Conservation (phyloP, 1,140 invertebrate genomes). For the Physella acuta region DNA sequence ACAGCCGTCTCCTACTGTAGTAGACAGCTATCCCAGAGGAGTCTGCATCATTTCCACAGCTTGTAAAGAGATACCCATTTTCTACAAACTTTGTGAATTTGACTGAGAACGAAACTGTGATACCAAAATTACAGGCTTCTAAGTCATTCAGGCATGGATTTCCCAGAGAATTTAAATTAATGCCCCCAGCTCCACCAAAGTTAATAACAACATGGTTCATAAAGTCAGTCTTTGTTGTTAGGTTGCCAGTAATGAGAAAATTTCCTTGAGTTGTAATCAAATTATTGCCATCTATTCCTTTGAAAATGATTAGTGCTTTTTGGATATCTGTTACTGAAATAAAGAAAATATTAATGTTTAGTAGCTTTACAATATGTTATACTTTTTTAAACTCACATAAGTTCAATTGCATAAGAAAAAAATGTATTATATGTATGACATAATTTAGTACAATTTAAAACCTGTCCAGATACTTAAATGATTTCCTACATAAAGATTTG, state of each 20-base stretch:
- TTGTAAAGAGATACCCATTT: slow-evolving; percentile 35
- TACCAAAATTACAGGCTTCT: slow-evolving; percentile 33
- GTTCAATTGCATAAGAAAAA: too few species aligned
- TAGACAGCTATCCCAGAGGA: slow-evolving; percentile 34
- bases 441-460: too few species aligned
- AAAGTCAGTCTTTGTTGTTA: slow-evolving; percentile 17
- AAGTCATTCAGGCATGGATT: slow-evolving; percentile 33
- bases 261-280: slow-evolving; percentile 28
- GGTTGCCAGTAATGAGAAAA: slow-evolving; percentile 22
- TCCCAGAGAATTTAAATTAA: slow-evolving; percentile 11
- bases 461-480: too few species aligned
- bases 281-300: slow-evolving; percentile 22
- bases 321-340: slow-evolving; percentile 32
- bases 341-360: too few species aligned
- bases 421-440: too few species aligned
- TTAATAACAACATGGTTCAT: slow-evolving; percentile 23
- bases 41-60: slow-evolving; percentile 30
- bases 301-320: slow-evolving; percentile 28
- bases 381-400: too few species aligned
- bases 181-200: slow-evolving; percentile 31
- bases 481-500: too few species aligned
- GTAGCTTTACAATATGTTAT: too few species aligned
- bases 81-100: slow-evolving; percentile 33
- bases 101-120: slow-evolving; percentile 35
- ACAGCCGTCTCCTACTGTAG: slow-evolving; percentile 32